phyloP scores from a whole-genome alignment of 2,888 invertebrate species.

The Tanypteryx hageni region DNA sequence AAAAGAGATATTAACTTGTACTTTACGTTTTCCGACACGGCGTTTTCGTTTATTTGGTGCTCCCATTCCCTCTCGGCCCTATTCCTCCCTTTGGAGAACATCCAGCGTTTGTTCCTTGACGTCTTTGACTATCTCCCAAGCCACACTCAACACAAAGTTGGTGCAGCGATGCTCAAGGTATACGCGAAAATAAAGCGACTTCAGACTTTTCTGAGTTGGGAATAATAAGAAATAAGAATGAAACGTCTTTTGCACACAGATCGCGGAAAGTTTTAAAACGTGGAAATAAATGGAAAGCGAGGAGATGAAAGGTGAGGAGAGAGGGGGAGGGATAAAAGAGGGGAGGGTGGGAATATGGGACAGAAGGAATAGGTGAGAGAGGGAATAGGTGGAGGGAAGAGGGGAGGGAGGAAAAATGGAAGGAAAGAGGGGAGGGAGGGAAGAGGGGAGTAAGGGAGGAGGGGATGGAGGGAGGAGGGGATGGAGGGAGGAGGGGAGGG shows the following conservation, averaged over 20 bases:
- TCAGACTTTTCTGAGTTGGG: neutral
- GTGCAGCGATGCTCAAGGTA: neutral
- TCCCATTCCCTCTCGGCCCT: too few relatives aligned
- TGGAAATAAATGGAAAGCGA: constrained; percentile 14
- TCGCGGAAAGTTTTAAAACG: constrained; percentile 45
- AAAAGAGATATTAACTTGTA: neutral
- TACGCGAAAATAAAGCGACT: neutral
- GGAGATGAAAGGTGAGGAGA: neutral
- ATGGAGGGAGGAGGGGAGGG: neutral
- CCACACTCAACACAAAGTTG: constrained; percentile 1
- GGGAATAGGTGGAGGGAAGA: too few relatives aligned
- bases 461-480: neutral
- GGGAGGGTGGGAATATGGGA: too few relatives aligned
- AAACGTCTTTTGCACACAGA: constrained; percentile 45
- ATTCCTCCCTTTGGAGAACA: neutral
- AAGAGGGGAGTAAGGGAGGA: too few relatives aligned
- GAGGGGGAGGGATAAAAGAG: too few relatives aligned
- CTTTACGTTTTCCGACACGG: neutral
- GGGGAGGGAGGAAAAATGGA: too few relatives aligned
- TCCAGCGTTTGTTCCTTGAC: neutral
- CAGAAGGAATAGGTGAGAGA: too few relatives aligned
- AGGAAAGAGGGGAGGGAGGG: too few relatives aligned
- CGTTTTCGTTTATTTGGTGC: neutral
- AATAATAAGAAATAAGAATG: constrained; percentile 47
- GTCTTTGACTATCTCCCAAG: neutral